A percentile compares a stretch with the other conserved stretches of the same genome.
These are phyloP conservation scores for Sinocyclocheilus anshuiensis DNA, from an alignment of 2,113 vertebrate species.

Conservation along the genomic window DNA sequence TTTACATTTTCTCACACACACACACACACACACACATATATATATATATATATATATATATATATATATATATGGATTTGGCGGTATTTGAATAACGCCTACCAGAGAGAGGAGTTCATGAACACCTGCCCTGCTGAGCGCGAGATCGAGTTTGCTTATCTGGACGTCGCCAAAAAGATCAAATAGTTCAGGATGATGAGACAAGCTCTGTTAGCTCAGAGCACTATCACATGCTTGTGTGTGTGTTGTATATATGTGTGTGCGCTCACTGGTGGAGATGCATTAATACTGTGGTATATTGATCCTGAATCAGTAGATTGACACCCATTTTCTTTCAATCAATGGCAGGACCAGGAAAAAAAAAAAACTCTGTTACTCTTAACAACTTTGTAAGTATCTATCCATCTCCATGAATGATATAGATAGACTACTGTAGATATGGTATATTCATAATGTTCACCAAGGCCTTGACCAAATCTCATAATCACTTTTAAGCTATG, in stretches of 20 bases:
- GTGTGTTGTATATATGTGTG: slow-evolving; percentile 20
- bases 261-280: slow-evolving; percentile 49
- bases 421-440: background rate
- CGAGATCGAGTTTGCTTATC: slow-evolving; percentile 89
- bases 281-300: background rate
- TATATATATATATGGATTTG: too few species aligned
- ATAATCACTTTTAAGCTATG: background rate
- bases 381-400: too few species aligned
- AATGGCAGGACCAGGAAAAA: slow-evolving; percentile 39
- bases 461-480: slow-evolving; percentile 28
- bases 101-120: slow-evolving; percentile 87
- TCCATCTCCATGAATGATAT: background rate
- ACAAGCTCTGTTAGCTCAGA: background rate
- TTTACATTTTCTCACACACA: too few species aligned
- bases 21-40: too few species aligned
- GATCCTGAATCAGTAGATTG: background rate
- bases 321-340: slow-evolving; percentile 2
- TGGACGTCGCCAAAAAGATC: slow-evolving; percentile 88
- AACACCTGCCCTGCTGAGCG: slow-evolving; percentile 90
- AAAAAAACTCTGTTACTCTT: too few species aligned
- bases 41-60: too few species aligned
- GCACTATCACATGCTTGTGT: background rate
- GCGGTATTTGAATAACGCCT: slow-evolving; percentile 88
- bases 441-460: background rate
- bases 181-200: slow-evolving; percentile 68